phyloP scores from a whole-genome alignment of 2,113 vertebrate species.

The Carlito syrichta region DNA sequence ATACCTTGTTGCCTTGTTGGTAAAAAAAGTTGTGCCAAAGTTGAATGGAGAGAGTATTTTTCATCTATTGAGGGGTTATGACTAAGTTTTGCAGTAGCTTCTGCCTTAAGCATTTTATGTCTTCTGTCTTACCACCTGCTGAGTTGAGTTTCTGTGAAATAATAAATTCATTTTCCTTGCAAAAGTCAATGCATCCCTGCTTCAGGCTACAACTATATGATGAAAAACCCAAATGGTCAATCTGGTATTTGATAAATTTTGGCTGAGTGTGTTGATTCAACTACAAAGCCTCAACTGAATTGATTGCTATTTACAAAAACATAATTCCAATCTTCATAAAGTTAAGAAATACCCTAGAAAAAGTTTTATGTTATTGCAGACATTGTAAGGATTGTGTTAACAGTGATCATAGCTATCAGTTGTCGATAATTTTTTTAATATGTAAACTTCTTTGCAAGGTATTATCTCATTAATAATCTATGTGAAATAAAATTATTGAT shows the following conservation, averaged over 20 bases:
- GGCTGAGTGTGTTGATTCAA: not conserved
- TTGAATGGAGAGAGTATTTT: not conserved
- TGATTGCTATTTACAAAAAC: not conserved
- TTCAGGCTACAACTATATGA: not conserved
- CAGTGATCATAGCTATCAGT: not conserved
- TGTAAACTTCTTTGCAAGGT: not conserved
- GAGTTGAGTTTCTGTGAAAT: not conserved
- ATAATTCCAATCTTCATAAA: not conserved
- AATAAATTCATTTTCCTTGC: slow-evolving; percentile 14
- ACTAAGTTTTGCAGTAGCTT: not conserved
- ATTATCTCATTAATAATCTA: not conserved
- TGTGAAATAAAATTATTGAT: not conserved
- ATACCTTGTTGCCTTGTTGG: not conserved
- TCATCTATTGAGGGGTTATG: not conserved
- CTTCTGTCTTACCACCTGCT: not conserved
- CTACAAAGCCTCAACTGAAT: not conserved
- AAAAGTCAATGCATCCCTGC: not conserved
- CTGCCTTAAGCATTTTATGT: not conserved
- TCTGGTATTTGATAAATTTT: not conserved
- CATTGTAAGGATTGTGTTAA: not conserved
- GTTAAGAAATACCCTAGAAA: not conserved
- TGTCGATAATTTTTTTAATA: not conserved
- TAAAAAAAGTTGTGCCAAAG: not conserved
- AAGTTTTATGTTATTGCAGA: not conserved
- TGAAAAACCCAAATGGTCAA: not conserved